phyloP scores from a whole-genome alignment of 1,140 invertebrate species.

The Drosophila parvula region DNA sequence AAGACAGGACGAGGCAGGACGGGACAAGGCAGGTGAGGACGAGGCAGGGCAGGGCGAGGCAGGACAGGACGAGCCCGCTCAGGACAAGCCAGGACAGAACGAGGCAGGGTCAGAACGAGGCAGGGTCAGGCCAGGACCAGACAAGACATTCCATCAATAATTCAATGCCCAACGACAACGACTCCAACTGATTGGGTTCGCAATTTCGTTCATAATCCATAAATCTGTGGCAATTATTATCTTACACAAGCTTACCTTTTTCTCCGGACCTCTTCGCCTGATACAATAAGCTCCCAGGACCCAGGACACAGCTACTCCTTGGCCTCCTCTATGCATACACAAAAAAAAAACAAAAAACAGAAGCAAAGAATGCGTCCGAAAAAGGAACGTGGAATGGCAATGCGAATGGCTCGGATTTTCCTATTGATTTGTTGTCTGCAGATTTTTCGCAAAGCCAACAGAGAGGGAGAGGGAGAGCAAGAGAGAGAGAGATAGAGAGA shows the following conservation, averaged over 20 bases:
- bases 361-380: constrained; percentile 38
- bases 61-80: background rate
- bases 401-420: constrained; percentile 26
- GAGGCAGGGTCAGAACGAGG: background rate
- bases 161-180: constrained; percentile 9
- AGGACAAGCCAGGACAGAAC: background rate
- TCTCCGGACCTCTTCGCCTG: background rate
- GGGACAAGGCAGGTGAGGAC: background rate
- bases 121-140: background rate
- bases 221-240: constrained; percentile 57
- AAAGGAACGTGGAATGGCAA: constrained; percentile 16
- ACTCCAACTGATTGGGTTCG: constrained; percentile 21
- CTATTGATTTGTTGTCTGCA: constrained; percentile 62
- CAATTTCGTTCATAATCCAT: constrained; percentile 31
- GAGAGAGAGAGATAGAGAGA: background rate
- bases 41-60: too few species aligned
- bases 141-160: constrained; percentile 27
- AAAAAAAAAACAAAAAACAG: constrained; percentile 10
- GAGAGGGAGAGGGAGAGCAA: background rate
- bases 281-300: constrained; percentile 40
- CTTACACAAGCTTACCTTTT: constrained; percentile 49
- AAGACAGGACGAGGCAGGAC: background rate
- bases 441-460: constrained; percentile 45
- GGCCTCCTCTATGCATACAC: constrained; percentile 43
- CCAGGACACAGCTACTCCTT: constrained; percentile 5